Percentiles rank a stretch among this genome's conserved stretches.
phyloP scores from a whole-genome alignment of 1,140 invertebrate genomes.

The Apis dorsata region DNA sequence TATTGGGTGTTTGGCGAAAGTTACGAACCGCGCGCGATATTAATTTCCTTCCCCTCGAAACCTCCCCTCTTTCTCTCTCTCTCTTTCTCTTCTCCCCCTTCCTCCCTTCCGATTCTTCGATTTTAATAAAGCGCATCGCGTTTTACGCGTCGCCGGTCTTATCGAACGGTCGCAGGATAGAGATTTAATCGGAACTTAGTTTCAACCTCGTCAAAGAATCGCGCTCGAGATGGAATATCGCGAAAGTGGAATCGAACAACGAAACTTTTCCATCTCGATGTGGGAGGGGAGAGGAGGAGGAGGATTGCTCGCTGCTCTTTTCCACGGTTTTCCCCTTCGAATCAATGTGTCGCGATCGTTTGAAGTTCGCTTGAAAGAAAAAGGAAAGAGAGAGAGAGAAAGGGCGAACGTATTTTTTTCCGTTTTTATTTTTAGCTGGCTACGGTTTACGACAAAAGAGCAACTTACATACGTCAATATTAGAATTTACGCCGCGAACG shows the following conservation, averaged over 20 bases:
- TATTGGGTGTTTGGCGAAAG: neutral
- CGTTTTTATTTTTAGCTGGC: no score
- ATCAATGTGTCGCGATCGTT: neutral
- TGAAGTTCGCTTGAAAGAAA: neutral
- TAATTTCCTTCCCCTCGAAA: slow-evolving; percentile 10
- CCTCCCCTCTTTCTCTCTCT: neutral
- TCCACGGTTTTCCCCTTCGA: no score
- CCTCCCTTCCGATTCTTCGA: neutral
- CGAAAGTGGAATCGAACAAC: neutral
- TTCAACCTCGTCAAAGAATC: slow-evolving; percentile 62
- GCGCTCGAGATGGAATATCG: slow-evolving; percentile 45
- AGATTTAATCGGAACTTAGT: slow-evolving; percentile 67
- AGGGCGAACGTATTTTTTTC: no score
- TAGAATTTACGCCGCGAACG: neutral
- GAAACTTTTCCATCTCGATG: slow-evolving; percentile 45
- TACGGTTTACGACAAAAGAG: no score
- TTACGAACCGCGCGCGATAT: slow-evolving; percentile 6
- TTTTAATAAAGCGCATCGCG: slow-evolving; percentile 37
- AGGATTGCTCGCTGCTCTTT: neutral
- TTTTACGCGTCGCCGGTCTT: slow-evolving; percentile 18
- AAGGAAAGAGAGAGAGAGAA: no score
- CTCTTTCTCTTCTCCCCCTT: neutral
- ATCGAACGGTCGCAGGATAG: slow-evolving; percentile 11
- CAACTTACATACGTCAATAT: no score
- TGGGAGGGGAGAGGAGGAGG: neutral